A percentile compares a stretch with the other conserved stretches of the same genome.
phyloP scores from a whole-genome alignment of 1,140 invertebrate genomes.

The Trichogramma pretiosum region DNA sequence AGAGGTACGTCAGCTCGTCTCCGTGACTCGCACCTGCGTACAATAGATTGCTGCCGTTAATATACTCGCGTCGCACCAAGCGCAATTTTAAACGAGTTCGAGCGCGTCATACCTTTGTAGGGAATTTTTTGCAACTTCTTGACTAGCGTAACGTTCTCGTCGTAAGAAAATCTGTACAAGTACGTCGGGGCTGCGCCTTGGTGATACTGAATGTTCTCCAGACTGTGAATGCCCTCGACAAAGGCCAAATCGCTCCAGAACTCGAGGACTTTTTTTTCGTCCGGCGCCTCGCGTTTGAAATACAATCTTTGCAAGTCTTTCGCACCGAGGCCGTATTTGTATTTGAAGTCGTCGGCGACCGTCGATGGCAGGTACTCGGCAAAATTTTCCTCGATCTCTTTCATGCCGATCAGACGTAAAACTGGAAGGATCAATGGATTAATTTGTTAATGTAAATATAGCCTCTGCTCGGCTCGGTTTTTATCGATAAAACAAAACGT shows the following conservation, averaged over 20 bases:
- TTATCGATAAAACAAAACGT: too few species aligned
- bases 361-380: too few species aligned
- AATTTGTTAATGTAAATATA: too few species aligned
- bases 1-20: slow-evolving; percentile 58
- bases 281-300: slow-evolving; percentile 34
- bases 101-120: too few species aligned
- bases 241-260: slow-evolving; percentile 42
- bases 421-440: too few species aligned
- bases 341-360: too few species aligned
- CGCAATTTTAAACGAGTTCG: too few species aligned
- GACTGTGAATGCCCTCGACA: slow-evolving; percentile 32
- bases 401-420: too few species aligned
- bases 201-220: slow-evolving; percentile 32
- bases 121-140: background rate
- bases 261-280: slow-evolving; percentile 37
- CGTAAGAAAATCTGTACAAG: slow-evolving; percentile 45
- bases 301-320: slow-evolving; percentile 25
- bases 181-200: slow-evolving; percentile 32
- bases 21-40: slow-evolving; percentile 53
- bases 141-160: slow-evolving; percentile 16
- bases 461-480: too few species aligned
- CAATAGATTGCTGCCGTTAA: too few species aligned
- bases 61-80: too few species aligned
- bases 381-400: background rate
- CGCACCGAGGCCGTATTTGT: too few species aligned